These are phyloP conservation scores for Rafetus swinhoei DNA, from an alignment of 2,113 vertebrate genomes.

Conservation along the genomic window DNA sequence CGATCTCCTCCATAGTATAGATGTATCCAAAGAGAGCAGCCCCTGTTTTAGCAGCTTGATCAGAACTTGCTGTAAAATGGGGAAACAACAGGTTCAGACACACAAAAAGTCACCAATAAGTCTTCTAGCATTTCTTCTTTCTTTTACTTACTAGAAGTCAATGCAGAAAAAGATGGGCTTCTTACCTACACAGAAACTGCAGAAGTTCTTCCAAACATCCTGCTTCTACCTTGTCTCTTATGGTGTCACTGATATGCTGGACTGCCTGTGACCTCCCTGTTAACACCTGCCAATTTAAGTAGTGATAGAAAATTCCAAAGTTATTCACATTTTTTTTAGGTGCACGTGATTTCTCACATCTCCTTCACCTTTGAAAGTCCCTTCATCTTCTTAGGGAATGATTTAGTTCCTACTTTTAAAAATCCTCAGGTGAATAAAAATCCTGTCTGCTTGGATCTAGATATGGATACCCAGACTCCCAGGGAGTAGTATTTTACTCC, in stretches of 20 bases:
- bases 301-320: background rate
- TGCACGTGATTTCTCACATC: background rate
- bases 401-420: background rate
- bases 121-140: background rate
- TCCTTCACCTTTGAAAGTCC: background rate
- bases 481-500: background rate
- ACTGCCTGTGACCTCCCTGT: background rate
- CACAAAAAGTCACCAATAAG: background rate
- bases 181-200: constrained; percentile 67
- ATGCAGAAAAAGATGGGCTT: background rate
- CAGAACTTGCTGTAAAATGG: background rate
- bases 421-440: background rate
- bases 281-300: constrained; percentile 34
- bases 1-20: too few species aligned
- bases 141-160: background rate
- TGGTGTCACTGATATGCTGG: background rate
- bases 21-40: background rate
- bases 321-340: background rate
- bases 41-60: background rate
- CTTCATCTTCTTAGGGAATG: background rate
- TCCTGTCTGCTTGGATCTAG: background rate
- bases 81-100: background rate
- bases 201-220: constrained; percentile 44
- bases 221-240: constrained; percentile 40
- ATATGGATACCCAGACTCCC: background rate